Base-by-base conservation (phyloP, 2,797 vertebrate genomes). In the Typhlichthys eigenmanni region DNA sequence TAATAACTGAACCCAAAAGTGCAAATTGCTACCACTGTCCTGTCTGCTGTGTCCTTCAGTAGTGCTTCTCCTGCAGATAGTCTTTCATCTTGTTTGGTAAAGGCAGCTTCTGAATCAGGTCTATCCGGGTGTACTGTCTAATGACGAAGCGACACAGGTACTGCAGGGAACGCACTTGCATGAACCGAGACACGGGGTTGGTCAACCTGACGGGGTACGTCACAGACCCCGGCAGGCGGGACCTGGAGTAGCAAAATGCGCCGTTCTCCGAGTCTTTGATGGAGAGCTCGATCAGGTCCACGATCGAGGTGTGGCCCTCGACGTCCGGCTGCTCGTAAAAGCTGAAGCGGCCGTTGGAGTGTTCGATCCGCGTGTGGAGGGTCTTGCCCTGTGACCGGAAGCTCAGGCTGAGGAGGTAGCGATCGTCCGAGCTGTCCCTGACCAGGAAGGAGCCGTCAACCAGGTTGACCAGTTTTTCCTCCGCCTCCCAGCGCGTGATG, bases 81-180 rank as follows among this genome's bases (percentile, higher is more conserved):
- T 98, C 98, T 96, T 99, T 99, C 97, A 98, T 99, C 92, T 98
- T 98, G 95, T 96, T 98, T 86, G 97, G 98, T 93, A 98, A 94
- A 93, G 98, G 98, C 93, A 99, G 95, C 94, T 98, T 98, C 88
- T 97, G 97, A 87, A 99, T 99, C 71, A 99, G 89, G 92, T 99
- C 98, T 94, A 98, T 99, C 65, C 97, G 90, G 46, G 97, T 99
- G 80, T 98, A 98, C 84, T 99, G 97, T 83, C 98, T 94, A 83
- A 99, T 99, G 80, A 99, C 95, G 77, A 98, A 99, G 59, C 97
- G 95, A 83, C 98, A 99, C 88, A 98, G 93, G 89, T 98, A 99
- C 90, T 99, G 98, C 80, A 99, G 91, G 2, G 96, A 99, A 53
- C 96, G 96, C 85, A 99, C 97, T 95, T 98, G 96, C 97, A 99